A percentile compares a stretch with the other conserved stretches of the same genome.
Evolutionary conservation across 2,113 vertebrate genomes (phyloP).

Genomic region (Epinephelus lanceolatus): DNA sequence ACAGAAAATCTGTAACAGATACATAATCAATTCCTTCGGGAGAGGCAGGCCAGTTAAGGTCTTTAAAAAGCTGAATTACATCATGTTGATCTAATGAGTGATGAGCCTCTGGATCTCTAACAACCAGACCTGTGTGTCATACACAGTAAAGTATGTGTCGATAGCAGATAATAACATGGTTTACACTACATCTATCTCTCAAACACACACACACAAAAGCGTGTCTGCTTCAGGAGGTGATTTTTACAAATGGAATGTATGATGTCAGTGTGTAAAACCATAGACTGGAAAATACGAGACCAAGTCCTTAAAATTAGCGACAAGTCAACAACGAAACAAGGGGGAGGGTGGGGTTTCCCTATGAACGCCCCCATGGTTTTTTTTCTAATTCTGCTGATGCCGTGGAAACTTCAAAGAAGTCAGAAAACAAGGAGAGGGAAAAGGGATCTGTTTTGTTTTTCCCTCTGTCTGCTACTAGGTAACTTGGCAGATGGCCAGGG

Average conservation of each 20-base stretch:
- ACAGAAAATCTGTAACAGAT: conserved; percentile 43
- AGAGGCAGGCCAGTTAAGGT: background rate
- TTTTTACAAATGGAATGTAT: conserved; percentile 78
- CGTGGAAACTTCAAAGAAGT: conserved; percentile 78
- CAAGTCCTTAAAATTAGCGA: conserved; percentile 65
- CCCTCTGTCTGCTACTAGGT: conserved; percentile 64
- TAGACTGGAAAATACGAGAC: conserved; percentile 76
- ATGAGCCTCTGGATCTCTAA: conserved; percentile 33
- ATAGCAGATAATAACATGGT: conserved; percentile 60
- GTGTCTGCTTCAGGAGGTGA: conserved; percentile 70
- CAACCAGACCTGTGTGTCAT: conserved; percentile 47
- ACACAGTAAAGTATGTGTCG: conserved; percentile 35
- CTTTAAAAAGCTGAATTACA: conserved; percentile 46
- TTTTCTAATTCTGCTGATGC: conserved; percentile 63
- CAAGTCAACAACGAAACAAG: conserved; percentile 61
- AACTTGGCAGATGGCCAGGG: conserved; percentile 58
- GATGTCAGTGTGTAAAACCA: conserved; percentile 71
- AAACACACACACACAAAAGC: background rate
- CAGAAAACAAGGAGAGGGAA: conserved; percentile 34
- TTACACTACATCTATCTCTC: conserved; percentile 48
- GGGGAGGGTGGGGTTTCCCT: conserved; percentile 73
- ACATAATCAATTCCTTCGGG: conserved; percentile 36
- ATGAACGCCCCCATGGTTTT: conserved; percentile 41
- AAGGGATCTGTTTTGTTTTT: conserved; percentile 69
- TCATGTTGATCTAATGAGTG: conserved; percentile 40